A percentile compares a stretch with the other conserved stretches of the same genome.
phyloP scores from a whole-genome alignment of 2,888 invertebrate species.

The Myopa testacea region DNA sequence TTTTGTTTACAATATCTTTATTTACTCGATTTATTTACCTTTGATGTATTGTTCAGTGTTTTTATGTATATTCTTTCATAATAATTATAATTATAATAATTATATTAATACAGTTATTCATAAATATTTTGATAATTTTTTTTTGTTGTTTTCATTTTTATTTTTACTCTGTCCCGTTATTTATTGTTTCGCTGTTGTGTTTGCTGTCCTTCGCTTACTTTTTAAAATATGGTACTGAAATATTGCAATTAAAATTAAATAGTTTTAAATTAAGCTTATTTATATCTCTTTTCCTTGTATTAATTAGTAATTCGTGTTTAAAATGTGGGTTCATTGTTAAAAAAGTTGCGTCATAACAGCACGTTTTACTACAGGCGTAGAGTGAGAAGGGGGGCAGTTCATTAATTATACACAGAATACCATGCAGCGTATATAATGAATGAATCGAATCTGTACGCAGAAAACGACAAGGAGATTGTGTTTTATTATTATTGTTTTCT shows the following conservation, averaged over 20 bases:
- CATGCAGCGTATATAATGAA: neutral
- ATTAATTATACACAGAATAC: neutral
- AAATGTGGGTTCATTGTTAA: neutral
- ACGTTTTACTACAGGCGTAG: neutral
- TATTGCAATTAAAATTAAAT: conserved; percentile 19
- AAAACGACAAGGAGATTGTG: neutral
- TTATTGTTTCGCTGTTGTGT: conserved; percentile 41
- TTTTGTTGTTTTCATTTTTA: conserved; percentile 4
- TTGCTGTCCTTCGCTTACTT: conserved; percentile 24
- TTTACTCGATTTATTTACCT: conserved; percentile 33
- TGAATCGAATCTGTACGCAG: neutral
- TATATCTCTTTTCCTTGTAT: conserved; percentile 19
- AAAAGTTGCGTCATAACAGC: conserved; percentile 9
- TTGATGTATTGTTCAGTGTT: conserved; percentile 45
- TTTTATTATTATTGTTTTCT: neutral
- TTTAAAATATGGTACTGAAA: conserved; percentile 1
- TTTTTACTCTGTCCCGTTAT: conserved; percentile 42
- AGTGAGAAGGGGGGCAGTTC: neutral
- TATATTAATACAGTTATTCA: conserved; percentile 29
- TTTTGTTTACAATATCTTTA: conserved; percentile 50
- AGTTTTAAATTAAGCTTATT: neutral
- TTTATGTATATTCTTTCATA: conserved; percentile 15
- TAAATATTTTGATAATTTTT: conserved; percentile 33
- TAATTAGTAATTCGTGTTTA: conserved; percentile 9
- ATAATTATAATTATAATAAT: conserved; percentile 32